A percentile compares a stretch with the other conserved stretches of the same genome.
Evolutionary conservation across 2,888 invertebrate genomes (phyloP).

Genomic region (Latrodectus hesperus): DNA sequence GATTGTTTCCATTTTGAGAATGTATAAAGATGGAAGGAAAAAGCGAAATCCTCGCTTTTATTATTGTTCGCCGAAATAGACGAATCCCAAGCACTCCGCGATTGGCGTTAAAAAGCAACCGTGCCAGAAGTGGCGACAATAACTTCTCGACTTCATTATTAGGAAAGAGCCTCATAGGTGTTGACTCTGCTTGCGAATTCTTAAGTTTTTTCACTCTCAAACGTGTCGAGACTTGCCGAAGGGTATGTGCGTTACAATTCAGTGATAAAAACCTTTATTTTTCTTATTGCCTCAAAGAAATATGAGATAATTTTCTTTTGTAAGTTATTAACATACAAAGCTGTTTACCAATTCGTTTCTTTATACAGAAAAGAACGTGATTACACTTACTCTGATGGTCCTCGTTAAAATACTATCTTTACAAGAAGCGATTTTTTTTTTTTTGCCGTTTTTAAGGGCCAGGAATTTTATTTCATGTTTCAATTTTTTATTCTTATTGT

Average conservation of each 20-base stretch:
- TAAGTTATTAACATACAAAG: slow-evolving; percentile 60
- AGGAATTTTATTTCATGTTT: too few relatives aligned
- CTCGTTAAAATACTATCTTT: slow-evolving; percentile 67
- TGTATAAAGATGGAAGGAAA: neutral
- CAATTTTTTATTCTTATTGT: too few relatives aligned
- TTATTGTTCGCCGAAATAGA: slow-evolving; percentile 42
- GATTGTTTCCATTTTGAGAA: slow-evolving; percentile 47
- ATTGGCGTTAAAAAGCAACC: neutral
- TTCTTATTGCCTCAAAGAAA: slow-evolving; percentile 35
- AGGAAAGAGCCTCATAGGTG: slow-evolving; percentile 11
- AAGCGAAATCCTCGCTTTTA: neutral
- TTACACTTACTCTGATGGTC: slow-evolving; percentile 38
- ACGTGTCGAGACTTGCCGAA: neutral
- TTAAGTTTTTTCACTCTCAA: too few relatives aligned
- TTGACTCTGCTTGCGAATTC: slow-evolving; percentile 24
- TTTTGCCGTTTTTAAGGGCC: too few relatives aligned
- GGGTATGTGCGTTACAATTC: neutral
- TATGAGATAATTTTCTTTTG: slow-evolving; percentile 39
- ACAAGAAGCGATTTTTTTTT: neutral
- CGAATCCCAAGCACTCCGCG: slow-evolving; percentile 20
- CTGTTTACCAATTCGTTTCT: slow-evolving; percentile 30
- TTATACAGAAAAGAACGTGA: slow-evolving; percentile 29
- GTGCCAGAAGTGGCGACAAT: slow-evolving; percentile 22
- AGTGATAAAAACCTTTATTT: slow-evolving; percentile 45
- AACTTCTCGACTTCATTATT: slow-evolving; percentile 61